phyloP scores from a whole-genome alignment of 2,888 invertebrate genomes.

The Adineta ricciae region DNA sequence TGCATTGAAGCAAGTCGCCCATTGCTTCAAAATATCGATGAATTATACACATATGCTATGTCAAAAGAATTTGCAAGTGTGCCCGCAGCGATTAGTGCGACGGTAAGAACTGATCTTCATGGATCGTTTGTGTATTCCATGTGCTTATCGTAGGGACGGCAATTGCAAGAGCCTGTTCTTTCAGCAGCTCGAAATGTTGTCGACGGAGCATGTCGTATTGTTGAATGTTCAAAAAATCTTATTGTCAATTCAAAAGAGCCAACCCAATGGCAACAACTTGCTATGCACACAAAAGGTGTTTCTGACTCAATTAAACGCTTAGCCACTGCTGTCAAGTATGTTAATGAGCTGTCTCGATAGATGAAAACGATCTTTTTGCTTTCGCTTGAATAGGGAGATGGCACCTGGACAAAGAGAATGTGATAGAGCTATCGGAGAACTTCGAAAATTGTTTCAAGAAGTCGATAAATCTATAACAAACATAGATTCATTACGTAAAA shows the following conservation, averaged over 20 bases:
- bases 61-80: constrained; percentile 83
- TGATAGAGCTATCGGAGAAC: constrained; percentile 66
- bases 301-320: constrained; percentile 89
- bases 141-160: constrained; percentile 56
- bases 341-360: neutral
- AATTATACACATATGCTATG: constrained; percentile 79
- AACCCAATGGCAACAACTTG: constrained; percentile 82
- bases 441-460: neutral
- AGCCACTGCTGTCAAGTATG: constrained; percentile 72
- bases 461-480: constrained; percentile 8
- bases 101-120: no score
- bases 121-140: no score
- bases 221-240: constrained; percentile 75
- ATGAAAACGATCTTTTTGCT: no score
- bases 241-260: constrained; percentile 81
- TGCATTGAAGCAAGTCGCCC: constrained; percentile 65
- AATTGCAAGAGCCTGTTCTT: constrained; percentile 75
- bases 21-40: constrained; percentile 76
- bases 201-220: constrained; percentile 75
- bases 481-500: neutral
- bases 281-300: constrained; percentile 82
- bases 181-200: constrained; percentile 68
- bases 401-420: constrained; percentile 93
- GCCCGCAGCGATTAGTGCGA: constrained; percentile 76
- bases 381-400: constrained; percentile 66